These are phyloP conservation scores for Tiliqua scincoides DNA, from an alignment of 2,113 vertebrate species.

Conservation along the genomic window DNA sequence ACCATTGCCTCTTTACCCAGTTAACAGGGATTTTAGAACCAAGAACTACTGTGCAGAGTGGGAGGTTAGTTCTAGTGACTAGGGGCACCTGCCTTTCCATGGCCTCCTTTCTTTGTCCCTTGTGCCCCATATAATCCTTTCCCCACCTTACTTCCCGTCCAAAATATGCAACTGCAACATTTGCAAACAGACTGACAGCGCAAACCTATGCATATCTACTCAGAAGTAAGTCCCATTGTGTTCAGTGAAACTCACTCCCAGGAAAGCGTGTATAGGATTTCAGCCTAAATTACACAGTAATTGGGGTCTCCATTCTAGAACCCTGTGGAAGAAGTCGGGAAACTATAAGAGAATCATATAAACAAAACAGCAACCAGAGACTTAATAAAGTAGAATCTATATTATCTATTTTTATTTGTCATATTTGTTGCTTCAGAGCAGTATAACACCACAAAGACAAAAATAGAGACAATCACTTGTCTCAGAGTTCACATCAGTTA, in stretches of 20 bases:
- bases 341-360: background rate
- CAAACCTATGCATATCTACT: no score
- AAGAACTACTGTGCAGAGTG: background rate
- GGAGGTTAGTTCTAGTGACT: background rate
- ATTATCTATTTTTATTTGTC: conserved; percentile 78
- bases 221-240: no score
- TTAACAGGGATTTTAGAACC: background rate
- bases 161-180: background rate
- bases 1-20: no score
- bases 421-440: conserved; percentile 76
- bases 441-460: conserved; percentile 80
- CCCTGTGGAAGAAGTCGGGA: background rate
- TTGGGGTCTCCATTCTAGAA: background rate
- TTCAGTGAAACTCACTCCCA: no score
- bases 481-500: conserved; percentile 75
- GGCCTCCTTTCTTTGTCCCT: background rate
- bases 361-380: conserved; percentile 58
- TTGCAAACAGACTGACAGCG: background rate
- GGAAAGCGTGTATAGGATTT: no score
- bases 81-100: background rate
- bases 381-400: conserved; percentile 76
- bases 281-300: background rate
- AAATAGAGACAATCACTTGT: conserved; percentile 79
- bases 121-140: background rate
- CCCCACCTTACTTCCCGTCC: background rate